A percentile compares a stretch with the other conserved stretches of the same genome.
Evolutionary conservation across 2,888 invertebrate genomes (phyloP).

Genomic region (Zhuqinia jingwanae): DNA sequence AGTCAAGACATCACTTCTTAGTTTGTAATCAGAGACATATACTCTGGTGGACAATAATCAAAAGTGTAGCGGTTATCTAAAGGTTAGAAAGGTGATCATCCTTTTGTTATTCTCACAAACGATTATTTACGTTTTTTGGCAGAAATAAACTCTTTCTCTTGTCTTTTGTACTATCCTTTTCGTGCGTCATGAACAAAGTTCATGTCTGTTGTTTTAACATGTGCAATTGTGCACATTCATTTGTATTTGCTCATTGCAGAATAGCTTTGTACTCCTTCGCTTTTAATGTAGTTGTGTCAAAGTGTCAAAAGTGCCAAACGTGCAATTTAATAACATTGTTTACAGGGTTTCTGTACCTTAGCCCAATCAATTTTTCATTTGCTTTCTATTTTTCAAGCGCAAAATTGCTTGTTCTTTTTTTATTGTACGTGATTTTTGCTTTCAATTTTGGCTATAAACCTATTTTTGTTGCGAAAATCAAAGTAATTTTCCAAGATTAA

Average conservation of each 20-base stretch:
- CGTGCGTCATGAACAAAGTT: conserved; percentile 3
- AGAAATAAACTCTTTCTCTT: not conserved
- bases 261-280: not conserved
- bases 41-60: too few species aligned
- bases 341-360: conserved; percentile 1
- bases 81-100: conserved; percentile 26
- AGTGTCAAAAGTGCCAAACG: too few species aligned
- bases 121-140: conserved; percentile 13
- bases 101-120: conserved; percentile 4
- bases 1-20: too few species aligned
- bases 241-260: not conserved
- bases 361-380: conserved; percentile 37
- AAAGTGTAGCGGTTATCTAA: conserved; percentile 8
- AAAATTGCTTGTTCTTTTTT: not conserved
- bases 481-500: not conserved
- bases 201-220: not conserved
- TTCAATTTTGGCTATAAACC: conserved; percentile 14
- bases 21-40: too few species aligned
- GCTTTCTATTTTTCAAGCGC: too few species aligned
- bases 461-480: conserved; percentile 16
- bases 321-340: not conserved
- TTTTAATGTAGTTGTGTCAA: not conserved
- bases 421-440: not conserved
- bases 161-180: not conserved
- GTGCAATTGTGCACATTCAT: not conserved